phyloP scores from a whole-genome alignment of 64 coral and sea anemone species.

The Stichodactyla mertensii region DNA sequence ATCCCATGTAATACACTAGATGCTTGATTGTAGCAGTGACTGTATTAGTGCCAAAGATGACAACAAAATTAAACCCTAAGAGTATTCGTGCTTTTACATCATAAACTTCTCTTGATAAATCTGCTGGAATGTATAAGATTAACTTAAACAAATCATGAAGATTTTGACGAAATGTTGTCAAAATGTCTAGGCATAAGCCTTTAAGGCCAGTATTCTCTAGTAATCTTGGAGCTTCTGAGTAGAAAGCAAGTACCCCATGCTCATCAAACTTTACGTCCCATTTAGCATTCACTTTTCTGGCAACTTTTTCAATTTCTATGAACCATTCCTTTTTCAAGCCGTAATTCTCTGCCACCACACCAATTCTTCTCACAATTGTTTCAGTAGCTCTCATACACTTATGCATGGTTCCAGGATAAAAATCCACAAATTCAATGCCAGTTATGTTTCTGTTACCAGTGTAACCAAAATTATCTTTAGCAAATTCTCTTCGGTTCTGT shows the following conservation, averaged over 20 bases:
- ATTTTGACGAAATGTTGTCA: slow-evolving; percentile 23
- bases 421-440: not conserved
- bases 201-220: slow-evolving; percentile 23
- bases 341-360: not conserved
- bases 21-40: slow-evolving; percentile 41
- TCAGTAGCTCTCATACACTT: slow-evolving; percentile 1
- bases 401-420: slow-evolving; percentile 20
- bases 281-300: not conserved
- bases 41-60: slow-evolving; percentile 18
- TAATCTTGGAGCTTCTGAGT: slow-evolving; percentile 1
- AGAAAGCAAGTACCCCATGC: slow-evolving; percentile 30
- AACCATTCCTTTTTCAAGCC: no score
- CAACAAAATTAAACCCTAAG: slow-evolving; percentile 6
- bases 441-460: slow-evolving; percentile 11
- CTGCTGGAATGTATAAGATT: slow-evolving; percentile 34
- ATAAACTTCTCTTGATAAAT: slow-evolving; percentile 17
- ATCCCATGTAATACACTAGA: slow-evolving; percentile 22
- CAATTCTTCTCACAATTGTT: not conserved
- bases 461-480: slow-evolving; percentile 38
- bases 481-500: slow-evolving; percentile 47
- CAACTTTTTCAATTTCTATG: no score
- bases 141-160: slow-evolving; percentile 17
- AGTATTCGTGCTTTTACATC: not conserved
- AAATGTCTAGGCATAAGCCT: slow-evolving; percentile 19
- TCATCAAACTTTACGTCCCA: not conserved